Percentiles rank a stretch among this genome's conserved stretches.
phyloP scores from a whole-genome alignment of 2,113 vertebrate genomes.

The Dolichotis patagonum region DNA sequence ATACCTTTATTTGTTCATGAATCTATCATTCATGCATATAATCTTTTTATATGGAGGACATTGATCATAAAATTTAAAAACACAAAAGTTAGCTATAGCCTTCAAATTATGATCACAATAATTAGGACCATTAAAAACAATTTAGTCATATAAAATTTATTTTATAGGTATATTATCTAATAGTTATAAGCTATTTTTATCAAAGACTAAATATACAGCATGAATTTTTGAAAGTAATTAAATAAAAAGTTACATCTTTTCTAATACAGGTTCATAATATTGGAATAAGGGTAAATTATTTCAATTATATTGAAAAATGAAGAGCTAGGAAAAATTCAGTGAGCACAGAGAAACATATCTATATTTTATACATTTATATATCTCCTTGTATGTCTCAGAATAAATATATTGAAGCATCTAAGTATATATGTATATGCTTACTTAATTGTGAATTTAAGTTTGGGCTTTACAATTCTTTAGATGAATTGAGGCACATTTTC shows the following conservation, averaged over 20 bases:
- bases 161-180: neutral
- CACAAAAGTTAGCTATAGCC: neutral
- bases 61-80: conserved; percentile 16
- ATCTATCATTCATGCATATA: neutral
- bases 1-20: neutral
- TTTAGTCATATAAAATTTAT: neutral
- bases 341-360: neutral
- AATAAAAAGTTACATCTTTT: neutral
- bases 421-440: neutral
- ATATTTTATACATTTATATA: neutral
- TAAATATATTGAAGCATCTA: neutral
- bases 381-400: neutral
- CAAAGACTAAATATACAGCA: neutral
- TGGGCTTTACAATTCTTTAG: neutral
- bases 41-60: neutral
- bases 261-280: neutral
- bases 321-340: neutral
- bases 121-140: neutral
- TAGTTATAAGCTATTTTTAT: neutral
- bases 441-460: neutral
- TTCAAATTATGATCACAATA: neutral
- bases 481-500: neutral
- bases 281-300: neutral
- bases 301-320: neutral
- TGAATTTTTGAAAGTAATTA: neutral